Conservation (phyloP, 30 jellyfish, hydroid and myxozoan genomes). For the Hydractinia symbiolongicarpus region DNA sequence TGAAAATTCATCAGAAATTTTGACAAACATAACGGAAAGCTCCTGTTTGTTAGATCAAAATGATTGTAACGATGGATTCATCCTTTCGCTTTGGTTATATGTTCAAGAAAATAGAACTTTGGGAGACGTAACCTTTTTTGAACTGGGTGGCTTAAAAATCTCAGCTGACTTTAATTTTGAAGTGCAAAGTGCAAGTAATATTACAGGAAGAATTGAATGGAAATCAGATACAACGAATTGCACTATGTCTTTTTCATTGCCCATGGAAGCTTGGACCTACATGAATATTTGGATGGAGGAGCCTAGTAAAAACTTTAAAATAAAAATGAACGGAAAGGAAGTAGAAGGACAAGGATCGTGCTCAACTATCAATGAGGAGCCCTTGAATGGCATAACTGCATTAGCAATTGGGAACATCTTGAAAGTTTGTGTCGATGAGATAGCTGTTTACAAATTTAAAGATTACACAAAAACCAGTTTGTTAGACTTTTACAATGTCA, state of each 20-base stretch:
- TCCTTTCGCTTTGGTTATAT: constrained; percentile 2
- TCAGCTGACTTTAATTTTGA: constrained; percentile 1
- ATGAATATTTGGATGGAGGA: neutral
- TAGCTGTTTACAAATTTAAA: neutral
- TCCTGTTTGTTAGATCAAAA: neutral
- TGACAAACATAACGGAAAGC: neutral
- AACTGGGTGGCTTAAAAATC: neutral
- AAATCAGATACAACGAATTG: neutral
- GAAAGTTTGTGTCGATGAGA: constrained; percentile 9
- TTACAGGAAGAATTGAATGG: neutral
- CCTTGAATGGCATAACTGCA: too few species aligned
- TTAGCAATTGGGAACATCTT: neutral
- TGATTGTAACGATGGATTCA: neutral
- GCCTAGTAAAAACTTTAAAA: neutral
- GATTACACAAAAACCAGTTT: neutral
- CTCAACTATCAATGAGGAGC: too few species aligned
- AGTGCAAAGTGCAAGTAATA: neutral
- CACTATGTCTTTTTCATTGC: neutral
- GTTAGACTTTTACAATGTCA: neutral
- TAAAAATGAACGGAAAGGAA: neutral
- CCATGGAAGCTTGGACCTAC: constrained; percentile 1
- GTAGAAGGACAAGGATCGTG: too few species aligned
- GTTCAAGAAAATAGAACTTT: neutral
- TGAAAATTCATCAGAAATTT: neutral
- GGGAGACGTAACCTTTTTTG: neutral